Conservation (phyloP, 1,140 invertebrate species). For the Lasaia peninsularis region DNA sequence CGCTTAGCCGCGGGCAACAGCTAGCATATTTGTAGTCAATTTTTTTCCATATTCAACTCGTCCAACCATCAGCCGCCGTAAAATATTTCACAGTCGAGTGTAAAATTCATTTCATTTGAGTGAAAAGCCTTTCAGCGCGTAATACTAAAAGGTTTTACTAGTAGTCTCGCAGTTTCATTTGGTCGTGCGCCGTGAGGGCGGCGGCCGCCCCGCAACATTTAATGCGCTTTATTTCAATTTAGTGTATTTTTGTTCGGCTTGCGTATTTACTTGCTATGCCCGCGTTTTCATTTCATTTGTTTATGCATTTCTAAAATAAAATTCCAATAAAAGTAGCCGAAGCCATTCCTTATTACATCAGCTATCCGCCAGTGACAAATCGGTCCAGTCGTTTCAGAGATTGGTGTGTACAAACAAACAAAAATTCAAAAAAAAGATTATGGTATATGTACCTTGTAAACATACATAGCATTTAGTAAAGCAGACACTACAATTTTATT, state of each 20-base stretch:
- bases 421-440: too few species aligned
- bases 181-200: background rate
- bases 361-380: too few species aligned
- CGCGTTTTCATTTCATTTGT: too few species aligned
- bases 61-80: background rate
- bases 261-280: background rate
- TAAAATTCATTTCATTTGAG: background rate
- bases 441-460: too few species aligned
- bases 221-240: background rate
- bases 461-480: too few species aligned
- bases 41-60: background rate
- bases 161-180: conserved; percentile 3
- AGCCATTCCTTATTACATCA: too few species aligned
- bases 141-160: conserved; percentile 10
- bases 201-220: conserved; percentile 28
- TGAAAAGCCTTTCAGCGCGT: conserved; percentile 1
- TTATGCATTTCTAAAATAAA: too few species aligned
- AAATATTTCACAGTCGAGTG: background rate
- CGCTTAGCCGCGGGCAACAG: too few species aligned
- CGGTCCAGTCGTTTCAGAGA: too few species aligned
- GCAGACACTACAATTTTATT: too few species aligned
- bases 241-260: background rate
- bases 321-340: too few species aligned
- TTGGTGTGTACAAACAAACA: too few species aligned
- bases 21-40: background rate